Evolutionary conservation across 2,888 invertebrate genomes (phyloP).

Genomic region (Synanthedon andrenaeformis): DNA sequence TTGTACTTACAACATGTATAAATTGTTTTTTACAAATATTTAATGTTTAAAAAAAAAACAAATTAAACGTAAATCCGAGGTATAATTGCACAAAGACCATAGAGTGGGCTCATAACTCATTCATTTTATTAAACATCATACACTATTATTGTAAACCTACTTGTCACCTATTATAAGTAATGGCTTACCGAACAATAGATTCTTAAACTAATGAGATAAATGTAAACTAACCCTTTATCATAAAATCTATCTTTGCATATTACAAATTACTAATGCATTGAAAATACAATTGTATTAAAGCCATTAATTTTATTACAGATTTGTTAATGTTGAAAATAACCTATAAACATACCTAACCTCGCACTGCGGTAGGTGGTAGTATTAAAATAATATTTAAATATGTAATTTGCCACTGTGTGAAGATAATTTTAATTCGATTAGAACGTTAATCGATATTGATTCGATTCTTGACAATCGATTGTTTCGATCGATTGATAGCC

Average conservation of each 20-base stretch:
- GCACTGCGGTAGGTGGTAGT: constrained; percentile 1
- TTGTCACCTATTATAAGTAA: constrained; percentile 6
- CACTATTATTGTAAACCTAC: background rate
- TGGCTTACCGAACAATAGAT: constrained; percentile 5
- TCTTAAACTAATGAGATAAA: constrained; percentile 5
- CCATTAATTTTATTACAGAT: no score
- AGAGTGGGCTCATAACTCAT: no score
- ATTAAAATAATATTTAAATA: constrained; percentile 3
- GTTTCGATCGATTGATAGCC: constrained; percentile 5
- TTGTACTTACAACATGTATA: no score
- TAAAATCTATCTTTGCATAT: background rate
- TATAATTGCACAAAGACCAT: no score
- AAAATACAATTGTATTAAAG: no score
- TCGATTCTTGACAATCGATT: constrained; percentile 4
- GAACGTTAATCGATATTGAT: constrained; percentile 5
- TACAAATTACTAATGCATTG: no score
- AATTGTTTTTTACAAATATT: no score
- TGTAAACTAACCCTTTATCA: background rate
- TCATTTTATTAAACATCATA: no score
- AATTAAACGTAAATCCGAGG: no score
- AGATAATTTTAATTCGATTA: constrained; percentile 3
- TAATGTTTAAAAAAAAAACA: no score
- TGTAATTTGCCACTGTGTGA: constrained; percentile 5
- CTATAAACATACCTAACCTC: no score
- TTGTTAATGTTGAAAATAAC: no score